A percentile compares a stretch with the other conserved stretches of the same genome.
These are phyloP conservation scores for Falco columbarius DNA, from an alignment of 2,797 vertebrate genomes.

Conservation along the genomic window DNA sequence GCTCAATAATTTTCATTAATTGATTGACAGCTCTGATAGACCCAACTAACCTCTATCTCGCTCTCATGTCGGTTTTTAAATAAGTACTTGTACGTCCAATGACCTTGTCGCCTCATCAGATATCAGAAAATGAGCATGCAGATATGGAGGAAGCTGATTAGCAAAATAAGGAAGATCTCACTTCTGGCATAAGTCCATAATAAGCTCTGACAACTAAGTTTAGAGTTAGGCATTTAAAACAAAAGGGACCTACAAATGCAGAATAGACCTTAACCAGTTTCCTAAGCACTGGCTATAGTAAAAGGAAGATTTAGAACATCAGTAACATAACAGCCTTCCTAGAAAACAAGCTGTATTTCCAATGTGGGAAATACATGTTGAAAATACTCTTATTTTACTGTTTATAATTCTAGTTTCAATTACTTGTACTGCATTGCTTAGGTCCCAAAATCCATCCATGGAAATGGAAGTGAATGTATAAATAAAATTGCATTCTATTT, in stretches of 20 bases:
- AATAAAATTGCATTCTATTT: neutral
- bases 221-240: slow-evolving; percentile 53
- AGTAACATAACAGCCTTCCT: neutral
- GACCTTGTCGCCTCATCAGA: slow-evolving; percentile 97
- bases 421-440: neutral
- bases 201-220: slow-evolving; percentile 69
- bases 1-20: slow-evolving; percentile 99
- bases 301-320: neutral
- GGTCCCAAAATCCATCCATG: neutral
- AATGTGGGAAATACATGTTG: neutral
- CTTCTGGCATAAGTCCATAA: slow-evolving; percentile 70
- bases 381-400: neutral
- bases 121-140: slow-evolving; percentile 90
- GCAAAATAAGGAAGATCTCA: slow-evolving; percentile 77
- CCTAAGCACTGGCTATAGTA: neutral
- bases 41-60: slow-evolving; percentile 94
- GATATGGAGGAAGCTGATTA: slow-evolving; percentile 83
- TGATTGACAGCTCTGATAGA: slow-evolving; percentile 99
- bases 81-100: slow-evolving; percentile 97
- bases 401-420: neutral
- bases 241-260: slow-evolving; percentile 20
- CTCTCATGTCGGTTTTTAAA: slow-evolving; percentile 97
- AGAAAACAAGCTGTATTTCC: neutral
- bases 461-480: neutral
- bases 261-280: neutral